Base-by-base conservation (phyloP, 1,140 invertebrate species). In the Xylocopa sonorina region DNA sequence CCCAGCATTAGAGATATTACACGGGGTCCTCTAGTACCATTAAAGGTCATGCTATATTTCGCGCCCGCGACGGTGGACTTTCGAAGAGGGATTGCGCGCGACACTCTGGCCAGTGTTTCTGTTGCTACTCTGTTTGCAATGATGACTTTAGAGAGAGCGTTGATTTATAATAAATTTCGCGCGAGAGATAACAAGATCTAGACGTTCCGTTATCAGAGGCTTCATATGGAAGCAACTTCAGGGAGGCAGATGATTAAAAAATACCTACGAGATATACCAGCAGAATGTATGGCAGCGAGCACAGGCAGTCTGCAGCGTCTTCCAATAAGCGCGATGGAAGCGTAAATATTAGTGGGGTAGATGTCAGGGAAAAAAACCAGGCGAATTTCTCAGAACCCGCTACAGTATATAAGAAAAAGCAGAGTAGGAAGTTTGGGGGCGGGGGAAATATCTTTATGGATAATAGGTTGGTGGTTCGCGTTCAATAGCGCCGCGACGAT, bases 1-100 rank as follows among this genome's bases (percentile, higher is more conserved):
- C 38, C 69, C 51, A 68, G 64, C 79, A 78, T 80, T 80, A 80
- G 57, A 77, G 73, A 77, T 80, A 80, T 80, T 81, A 78, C 74
- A 67, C 55, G 57, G 38, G 46, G 57, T 48, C 48, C n/a, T 29
- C 69, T 34, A 7, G 38, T 63, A 72, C 58, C 58, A 57, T 78
- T 57, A 78, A 78, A 50, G 69, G 66, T 69, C 75, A 48, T 60
- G 75, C 60, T 78, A 51, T 78, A 71, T 62, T 60, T 78, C 75
- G 67, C 67, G 75, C 16, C n/a, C 64, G 64, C 51, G 74, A 69
- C 64, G 53, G 64, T 12, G 50, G 68, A 57, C 38, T 38, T n/a
- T 21, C 1, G 50, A 12, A 21, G 24, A 24, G 38, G 10, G 67
- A 67, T 76, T 55, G 6, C 51, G 21, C 48, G 32, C 14, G 55